Evolutionary conservation across 2,888 invertebrate genomes (phyloP), one percentile per base, ranked within the genome.

Genomic region (Enoplolaimus lenunculus): DNA sequence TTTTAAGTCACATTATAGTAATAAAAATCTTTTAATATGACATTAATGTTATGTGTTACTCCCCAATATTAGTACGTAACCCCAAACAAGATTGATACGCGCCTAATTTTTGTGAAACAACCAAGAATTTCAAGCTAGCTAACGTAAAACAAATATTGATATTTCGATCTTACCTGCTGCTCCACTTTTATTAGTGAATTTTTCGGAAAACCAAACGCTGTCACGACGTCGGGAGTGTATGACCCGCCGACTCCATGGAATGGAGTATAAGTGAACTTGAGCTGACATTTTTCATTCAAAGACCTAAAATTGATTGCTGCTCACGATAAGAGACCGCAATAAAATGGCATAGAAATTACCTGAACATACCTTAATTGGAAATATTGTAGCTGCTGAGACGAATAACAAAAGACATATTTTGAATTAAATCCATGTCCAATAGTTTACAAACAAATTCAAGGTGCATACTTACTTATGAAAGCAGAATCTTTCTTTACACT

Each of bases 231-330:
- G 71, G 86, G 81, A 72, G 94, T 85, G 78, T 86, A 93, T 1
- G 86, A 83, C 79, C 89, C 89, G 0, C 95, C 95, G 1, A 98
- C 95, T 1, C 98, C 98, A 80, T 99, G 98, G 91, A 99, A 93
- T 0, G 97, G 90, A 16, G 94, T 93, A 80, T 95, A 97, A 0
- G 90, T 89, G 73, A 91, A 87, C 69, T 86, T 85, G 0, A 90
- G 79, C 0, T 84, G 81, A 0, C 81, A 77, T 16, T 74, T 72
- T 13, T 2, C 13, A 69, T 70, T 30, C 64, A 66, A 26, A 65
- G 60, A n/a, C 68, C 60, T 16, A 70, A 31, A 21, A 74, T 28
- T n/a, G n/a, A n/a, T n/a, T 21, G 7, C 16, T 16, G 68, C 33
- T 34, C 21, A 57, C 21, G 57, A 57, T 57, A 57, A 21, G 21